These are phyloP conservation scores for Tauraco erythrolophus DNA, from an alignment of 2,113 vertebrate species.

Conservation along the genomic window DNA sequence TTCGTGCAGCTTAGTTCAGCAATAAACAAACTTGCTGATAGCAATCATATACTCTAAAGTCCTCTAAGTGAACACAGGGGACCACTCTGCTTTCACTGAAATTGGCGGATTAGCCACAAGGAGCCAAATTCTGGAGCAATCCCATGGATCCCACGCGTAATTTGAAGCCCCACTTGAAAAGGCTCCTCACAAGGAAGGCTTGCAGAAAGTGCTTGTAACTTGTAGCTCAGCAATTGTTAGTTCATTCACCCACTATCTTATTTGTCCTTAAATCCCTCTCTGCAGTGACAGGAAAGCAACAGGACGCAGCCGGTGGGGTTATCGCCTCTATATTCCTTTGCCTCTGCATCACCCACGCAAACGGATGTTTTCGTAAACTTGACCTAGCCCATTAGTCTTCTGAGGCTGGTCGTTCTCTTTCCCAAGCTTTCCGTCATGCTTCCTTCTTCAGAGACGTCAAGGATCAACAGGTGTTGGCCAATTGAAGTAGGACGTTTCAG, in stretches of 20 bases:
- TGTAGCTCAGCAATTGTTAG: neutral
- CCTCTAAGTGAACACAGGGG: neutral
- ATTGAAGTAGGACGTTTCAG: neutral
- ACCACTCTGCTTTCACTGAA: neutral
- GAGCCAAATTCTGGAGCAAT: neutral
- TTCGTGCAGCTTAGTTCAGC: neutral
- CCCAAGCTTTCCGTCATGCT: neutral
- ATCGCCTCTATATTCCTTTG: neutral
- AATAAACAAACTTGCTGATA: neutral
- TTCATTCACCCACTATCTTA: conserved; percentile 8
- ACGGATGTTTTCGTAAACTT: conserved; percentile 25
- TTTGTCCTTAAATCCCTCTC: neutral
- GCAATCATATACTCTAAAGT: neutral
- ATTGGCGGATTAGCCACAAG: neutral
- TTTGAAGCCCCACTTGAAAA: neutral
- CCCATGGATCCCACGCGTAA: rapidly evolving
- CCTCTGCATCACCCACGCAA: rapidly evolving
- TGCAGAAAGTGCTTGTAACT: neutral
- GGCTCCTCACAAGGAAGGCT: neutral
- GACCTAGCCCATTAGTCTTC: neutral
- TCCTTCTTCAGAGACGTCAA: neutral
- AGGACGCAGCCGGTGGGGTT: conserved; percentile 29
- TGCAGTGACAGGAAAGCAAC: neutral
- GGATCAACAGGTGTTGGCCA: neutral
- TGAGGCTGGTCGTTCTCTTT: neutral